Conservation (phyloP, 2,113 vertebrate species). For the Actenoides hombroni region DNA sequence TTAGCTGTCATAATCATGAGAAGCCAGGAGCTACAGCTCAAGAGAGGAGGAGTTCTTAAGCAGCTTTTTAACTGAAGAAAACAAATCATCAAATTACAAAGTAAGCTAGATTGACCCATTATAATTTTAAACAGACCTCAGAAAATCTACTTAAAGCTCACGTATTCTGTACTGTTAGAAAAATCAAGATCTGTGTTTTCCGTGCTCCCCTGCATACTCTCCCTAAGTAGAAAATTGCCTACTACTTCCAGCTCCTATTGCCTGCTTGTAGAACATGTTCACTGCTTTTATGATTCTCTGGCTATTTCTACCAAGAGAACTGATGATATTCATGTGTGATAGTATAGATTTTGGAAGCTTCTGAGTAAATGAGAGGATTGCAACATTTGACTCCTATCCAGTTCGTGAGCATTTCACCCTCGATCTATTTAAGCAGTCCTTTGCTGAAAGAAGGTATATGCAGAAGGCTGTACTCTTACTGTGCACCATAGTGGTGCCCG, state of each 20-base stretch:
- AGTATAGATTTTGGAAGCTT: neutral
- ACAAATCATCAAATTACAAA: neutral
- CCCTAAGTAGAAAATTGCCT: neutral
- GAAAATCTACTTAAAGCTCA: neutral
- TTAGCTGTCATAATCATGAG: neutral
- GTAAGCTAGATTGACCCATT: neutral
- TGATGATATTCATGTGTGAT: neutral
- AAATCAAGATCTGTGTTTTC: neutral
- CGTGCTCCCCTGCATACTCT: neutral
- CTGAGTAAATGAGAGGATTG: neutral
- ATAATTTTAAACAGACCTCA: neutral
- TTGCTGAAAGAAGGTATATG: neutral
- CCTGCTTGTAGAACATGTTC: neutral
- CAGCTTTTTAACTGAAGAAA: neutral
- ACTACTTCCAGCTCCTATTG: neutral
- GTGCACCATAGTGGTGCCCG: rapidly evolving
- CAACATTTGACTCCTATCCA: neutral
- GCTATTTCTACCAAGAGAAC: neutral
- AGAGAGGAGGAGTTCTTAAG: neutral
- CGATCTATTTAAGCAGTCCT: neutral
- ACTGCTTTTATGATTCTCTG: neutral
- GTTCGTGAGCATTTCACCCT: neutral
- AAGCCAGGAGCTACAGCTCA: neutral
- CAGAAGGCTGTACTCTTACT: neutral
- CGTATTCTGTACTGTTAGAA: neutral